Percentiles rank a stretch among this genome's conserved stretches.
Conservation (phyloP, 2,888 invertebrate species). For the Drosophila maculinotata region DNA sequence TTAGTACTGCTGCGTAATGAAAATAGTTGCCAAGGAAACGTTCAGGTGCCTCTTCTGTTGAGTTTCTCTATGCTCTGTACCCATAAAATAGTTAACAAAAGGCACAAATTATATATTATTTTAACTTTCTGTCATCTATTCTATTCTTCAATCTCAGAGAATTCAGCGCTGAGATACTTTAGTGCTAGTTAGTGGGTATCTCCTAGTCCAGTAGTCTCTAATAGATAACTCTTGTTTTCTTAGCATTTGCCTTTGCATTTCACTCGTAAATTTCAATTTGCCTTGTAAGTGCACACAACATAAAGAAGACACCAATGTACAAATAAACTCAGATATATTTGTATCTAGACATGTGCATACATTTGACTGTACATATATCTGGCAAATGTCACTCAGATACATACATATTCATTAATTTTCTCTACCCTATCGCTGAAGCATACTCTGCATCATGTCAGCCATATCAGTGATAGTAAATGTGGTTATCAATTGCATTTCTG, state of each 20-base stretch:
- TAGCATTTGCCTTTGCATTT: slow-evolving; percentile 24
- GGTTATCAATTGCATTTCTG: slow-evolving; percentile 58
- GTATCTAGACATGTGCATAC: slow-evolving; percentile 8
- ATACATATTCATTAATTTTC: slow-evolving; percentile 38
- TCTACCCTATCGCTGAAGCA: slow-evolving; percentile 14
- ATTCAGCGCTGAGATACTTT: not conserved
- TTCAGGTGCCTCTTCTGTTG: not conserved
- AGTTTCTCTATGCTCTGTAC: not conserved
- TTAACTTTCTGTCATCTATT: too few relatives aligned
- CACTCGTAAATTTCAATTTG: slow-evolving; percentile 73
- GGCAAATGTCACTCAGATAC: slow-evolving; percentile 17
- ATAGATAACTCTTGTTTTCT: slow-evolving; percentile 7
- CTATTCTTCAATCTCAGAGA: too few relatives aligned
- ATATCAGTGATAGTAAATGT: slow-evolving; percentile 5
- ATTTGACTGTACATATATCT: slow-evolving; percentile 5
- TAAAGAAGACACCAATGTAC: slow-evolving; percentile 23
- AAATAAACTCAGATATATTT: slow-evolving; percentile 12
- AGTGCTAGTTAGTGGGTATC: slow-evolving; percentile 1
- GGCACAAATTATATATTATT: too few relatives aligned
- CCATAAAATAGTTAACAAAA: not conserved
- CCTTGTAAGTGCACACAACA: slow-evolving; percentile 45
- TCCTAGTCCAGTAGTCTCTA: not conserved
- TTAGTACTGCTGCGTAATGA: slow-evolving; percentile 45
- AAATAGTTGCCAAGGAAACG: slow-evolving; percentile 33
- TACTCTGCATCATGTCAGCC: slow-evolving; percentile 10